A percentile compares a stretch with the other conserved stretches of the same genome.
phyloP scores from a whole-genome alignment of 2,113 vertebrate genomes.

The Propithecus coquereli region DNA sequence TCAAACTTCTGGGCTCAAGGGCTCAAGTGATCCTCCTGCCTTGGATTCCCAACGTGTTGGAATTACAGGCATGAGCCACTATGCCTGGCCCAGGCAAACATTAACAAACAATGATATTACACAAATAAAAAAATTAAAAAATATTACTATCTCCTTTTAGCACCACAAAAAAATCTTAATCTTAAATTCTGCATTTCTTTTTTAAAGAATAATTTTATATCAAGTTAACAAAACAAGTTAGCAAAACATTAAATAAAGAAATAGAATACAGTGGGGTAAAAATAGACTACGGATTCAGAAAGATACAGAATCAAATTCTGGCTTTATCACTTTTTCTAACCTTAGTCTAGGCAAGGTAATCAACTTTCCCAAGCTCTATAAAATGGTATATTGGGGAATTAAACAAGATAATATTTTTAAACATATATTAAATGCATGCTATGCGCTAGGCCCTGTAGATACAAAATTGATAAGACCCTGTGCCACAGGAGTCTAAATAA shows the following conservation, averaged over 20 bases:
- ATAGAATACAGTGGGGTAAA: not conserved
- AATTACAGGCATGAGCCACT: too few species aligned
- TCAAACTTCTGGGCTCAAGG: too few species aligned
- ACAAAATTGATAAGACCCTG: not conserved
- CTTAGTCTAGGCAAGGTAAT: not conserved
- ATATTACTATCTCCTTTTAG: not conserved
- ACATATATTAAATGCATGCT: not conserved
- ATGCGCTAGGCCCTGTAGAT: not conserved
- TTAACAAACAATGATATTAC: not conserved
- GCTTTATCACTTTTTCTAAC: not conserved
- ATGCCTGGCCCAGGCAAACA: not conserved
- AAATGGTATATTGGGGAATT: not conserved
- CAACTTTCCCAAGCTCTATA: not conserved
- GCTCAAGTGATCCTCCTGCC: too few species aligned
- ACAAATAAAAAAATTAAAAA: not conserved
- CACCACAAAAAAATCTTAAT: not conserved
- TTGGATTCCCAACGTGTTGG: too few species aligned
- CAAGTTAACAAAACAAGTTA: not conserved
- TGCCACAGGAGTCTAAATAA: not conserved
- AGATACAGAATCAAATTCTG: not conserved
- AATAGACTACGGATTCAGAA: not conserved
- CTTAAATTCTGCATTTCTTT: not conserved
- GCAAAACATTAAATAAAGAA: not conserved
- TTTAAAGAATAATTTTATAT: slow-evolving; percentile 4
- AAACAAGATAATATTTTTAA: not conserved